Percentiles rank a stretch among this genome's conserved stretches.
Evolutionary conservation across 1,140 invertebrate species (phyloP).

Genomic region (Magallana ariakensis): DNA sequence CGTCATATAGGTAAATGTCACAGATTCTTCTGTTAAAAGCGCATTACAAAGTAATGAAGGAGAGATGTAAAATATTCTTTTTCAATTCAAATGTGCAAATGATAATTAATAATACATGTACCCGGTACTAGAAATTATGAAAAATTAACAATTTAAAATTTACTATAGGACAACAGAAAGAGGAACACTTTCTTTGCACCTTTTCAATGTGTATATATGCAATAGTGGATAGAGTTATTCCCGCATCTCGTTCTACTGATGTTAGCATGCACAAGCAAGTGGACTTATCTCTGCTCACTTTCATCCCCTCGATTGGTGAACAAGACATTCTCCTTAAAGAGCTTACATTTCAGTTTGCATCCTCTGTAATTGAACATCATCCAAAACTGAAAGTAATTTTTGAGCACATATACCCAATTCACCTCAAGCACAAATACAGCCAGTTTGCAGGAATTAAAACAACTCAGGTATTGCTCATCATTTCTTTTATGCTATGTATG

Average conservation of each 20-base stretch:
- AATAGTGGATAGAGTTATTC: constrained; percentile 43
- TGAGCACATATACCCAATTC: constrained; percentile 20
- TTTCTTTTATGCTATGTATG: background rate
- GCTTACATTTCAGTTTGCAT: constrained; percentile 39
- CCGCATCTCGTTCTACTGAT: background rate
- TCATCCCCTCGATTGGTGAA: constrained; percentile 44
- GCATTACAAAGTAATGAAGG: background rate
- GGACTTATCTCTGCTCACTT: constrained; percentile 21
- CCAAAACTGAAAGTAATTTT: constrained; percentile 25
- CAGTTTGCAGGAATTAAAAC: constrained; percentile 45
- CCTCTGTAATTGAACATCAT: constrained; percentile 25
- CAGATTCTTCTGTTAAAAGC: too few relatives aligned
- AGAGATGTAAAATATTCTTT: background rate
- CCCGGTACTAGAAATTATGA: too few relatives aligned
- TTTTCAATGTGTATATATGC: constrained; percentile 56
- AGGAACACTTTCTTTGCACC: constrained; percentile 43
- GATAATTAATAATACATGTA: too few relatives aligned
- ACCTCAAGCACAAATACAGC: constrained; percentile 44
- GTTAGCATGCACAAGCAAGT: background rate
- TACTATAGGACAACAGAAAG: constrained; percentile 33
- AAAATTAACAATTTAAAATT: background rate
- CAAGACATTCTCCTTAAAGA: constrained; percentile 38
- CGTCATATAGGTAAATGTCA: constrained; percentile 34
- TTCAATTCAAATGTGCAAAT: constrained; percentile 10
- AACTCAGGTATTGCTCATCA: constrained; percentile 38